These are phyloP conservation scores for Lagria hirta DNA, from an alignment of 2,888 invertebrate species.

Conservation along the genomic window DNA sequence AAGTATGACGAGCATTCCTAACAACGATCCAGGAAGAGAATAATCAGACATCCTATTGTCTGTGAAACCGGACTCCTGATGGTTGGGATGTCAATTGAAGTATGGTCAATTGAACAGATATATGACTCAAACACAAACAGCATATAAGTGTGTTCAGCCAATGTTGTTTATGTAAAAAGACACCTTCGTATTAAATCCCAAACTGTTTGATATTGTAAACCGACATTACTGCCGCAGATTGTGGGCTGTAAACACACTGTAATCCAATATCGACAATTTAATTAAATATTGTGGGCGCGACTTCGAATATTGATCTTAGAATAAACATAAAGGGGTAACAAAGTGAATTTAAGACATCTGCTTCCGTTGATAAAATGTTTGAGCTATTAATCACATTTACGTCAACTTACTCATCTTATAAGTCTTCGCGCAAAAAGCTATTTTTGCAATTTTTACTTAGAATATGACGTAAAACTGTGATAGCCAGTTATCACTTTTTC, in stretches of 20 bases:
- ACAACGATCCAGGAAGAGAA: constrained; percentile 18
- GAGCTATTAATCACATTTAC: too few species aligned
- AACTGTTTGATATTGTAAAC: constrained; percentile 17
- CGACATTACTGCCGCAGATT: constrained; percentile 1
- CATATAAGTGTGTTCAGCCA: constrained; percentile 1
- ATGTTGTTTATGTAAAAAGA: constrained; percentile 20
- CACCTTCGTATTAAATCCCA: constrained; percentile 3
- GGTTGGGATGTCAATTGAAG: constrained; percentile 34
- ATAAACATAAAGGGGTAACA: too few species aligned
- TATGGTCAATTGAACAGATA: constrained; percentile 33
- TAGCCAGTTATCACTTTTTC: too few species aligned
- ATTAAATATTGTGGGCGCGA: neutral
- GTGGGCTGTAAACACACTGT: constrained; percentile 1
- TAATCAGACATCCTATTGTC: constrained; percentile 18
- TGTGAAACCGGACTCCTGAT: constrained; percentile 27
- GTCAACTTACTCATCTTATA: too few species aligned
- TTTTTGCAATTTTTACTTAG: too few species aligned
- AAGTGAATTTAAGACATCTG: too few species aligned
- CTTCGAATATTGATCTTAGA: too few species aligned
- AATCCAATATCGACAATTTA: constrained; percentile 8
- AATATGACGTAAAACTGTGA: too few species aligned
- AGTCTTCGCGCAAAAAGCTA: too few species aligned
- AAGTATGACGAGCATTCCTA: constrained; percentile 11
- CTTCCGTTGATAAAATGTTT: too few species aligned
- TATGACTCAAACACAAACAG: constrained; percentile 16